phyloP scores from a whole-genome alignment of 2,888 invertebrate genomes.

The Cancer borealis region DNA sequence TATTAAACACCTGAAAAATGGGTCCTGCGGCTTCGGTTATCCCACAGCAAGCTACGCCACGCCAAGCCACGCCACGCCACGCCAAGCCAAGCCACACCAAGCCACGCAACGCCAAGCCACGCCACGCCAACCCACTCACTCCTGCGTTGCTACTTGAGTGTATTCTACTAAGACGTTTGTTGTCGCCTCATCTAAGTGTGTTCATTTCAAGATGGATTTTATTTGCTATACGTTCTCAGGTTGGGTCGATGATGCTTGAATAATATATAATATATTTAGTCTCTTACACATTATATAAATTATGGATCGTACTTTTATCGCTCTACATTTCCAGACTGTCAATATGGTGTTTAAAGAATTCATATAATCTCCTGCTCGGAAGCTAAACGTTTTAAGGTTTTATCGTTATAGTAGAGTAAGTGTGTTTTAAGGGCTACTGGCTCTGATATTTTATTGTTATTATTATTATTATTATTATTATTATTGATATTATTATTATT shows the following conservation, averaged over 20 bases:
- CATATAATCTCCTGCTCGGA: background rate
- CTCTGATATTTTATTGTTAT: background rate
- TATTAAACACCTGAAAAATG: slow-evolving; percentile 11
- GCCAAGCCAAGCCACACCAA: too few relatives aligned
- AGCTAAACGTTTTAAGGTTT: background rate
- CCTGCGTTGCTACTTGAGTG: too few relatives aligned
- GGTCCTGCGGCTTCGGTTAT: background rate
- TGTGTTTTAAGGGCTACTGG: background rate
- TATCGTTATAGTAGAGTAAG: too few relatives aligned
- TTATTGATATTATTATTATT: background rate
- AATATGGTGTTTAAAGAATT: background rate
- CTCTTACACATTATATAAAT: too few relatives aligned
- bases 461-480: background rate
- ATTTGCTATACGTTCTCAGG: background rate
- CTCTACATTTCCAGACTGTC: background rate
- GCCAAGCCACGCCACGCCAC: background rate
- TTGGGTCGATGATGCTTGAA: background rate
- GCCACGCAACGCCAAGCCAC: background rate
- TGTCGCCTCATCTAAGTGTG: background rate
- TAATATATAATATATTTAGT: too few relatives aligned
- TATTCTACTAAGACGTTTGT: too few relatives aligned
- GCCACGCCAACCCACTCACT: background rate
- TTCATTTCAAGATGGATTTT: background rate
- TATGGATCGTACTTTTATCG: too few relatives aligned
- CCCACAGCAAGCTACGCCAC: background rate